A percentile compares a stretch with the other conserved stretches of the same genome.
Conservation (phyloP, 2,888 invertebrate genomes). For the Brenthis daphne region DNA sequence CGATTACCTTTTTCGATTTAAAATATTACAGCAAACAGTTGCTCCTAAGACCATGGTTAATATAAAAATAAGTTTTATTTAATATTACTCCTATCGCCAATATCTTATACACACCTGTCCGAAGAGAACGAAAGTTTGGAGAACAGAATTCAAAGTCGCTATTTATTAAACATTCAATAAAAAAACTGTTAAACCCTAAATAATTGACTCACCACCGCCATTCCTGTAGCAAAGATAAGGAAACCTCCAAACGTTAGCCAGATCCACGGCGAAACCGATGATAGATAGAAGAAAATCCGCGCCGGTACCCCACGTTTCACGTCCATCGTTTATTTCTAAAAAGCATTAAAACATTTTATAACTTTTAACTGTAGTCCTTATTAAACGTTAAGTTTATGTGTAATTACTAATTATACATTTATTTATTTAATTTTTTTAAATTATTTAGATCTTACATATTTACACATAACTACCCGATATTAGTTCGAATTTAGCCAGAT, state of each 20-base stretch:
- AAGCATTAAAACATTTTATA: not conserved
- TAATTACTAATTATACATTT: not conserved
- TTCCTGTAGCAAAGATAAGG: constrained; percentile 90
- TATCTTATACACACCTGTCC: too few species aligned
- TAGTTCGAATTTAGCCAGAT: too few species aligned
- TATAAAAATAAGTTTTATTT: too few species aligned
- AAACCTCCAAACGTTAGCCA: constrained; percentile 94
- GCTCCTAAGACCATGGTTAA: too few species aligned
- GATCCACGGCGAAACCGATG: constrained; percentile 92
- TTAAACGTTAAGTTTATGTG: not conserved
- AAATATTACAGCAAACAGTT: too few species aligned
- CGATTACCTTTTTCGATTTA: too few species aligned
- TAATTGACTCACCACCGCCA: constrained; percentile 84
- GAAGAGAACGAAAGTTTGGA: too few species aligned
- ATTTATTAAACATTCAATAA: too few species aligned
- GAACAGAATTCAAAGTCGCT: too few species aligned
- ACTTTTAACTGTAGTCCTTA: not conserved
- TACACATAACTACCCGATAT: too few species aligned
- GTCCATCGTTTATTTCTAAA: constrained; percentile 76
- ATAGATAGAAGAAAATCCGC: constrained; percentile 91
- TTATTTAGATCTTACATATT: constrained; percentile 22
- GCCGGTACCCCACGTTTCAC: constrained; percentile 92
- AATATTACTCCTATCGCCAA: too few species aligned
- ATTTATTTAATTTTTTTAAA: not conserved
- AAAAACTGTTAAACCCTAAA: not conserved